Evolutionary conservation across 2,797 vertebrate genomes (phyloP).

Genomic region (Eulemur rubriventer): DNA sequence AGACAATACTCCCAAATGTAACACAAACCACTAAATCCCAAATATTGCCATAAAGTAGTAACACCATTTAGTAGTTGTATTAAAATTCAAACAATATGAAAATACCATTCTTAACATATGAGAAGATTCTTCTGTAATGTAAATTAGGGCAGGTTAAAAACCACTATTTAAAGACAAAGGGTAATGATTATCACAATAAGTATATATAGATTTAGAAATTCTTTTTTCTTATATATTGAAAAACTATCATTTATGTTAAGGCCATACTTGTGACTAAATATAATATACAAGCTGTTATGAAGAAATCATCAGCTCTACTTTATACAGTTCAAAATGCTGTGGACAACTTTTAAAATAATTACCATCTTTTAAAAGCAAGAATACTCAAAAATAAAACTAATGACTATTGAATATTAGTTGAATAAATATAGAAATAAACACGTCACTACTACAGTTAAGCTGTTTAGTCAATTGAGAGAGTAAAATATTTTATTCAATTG

Average conservation of each 20-base stretch:
- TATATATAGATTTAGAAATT: constrained; percentile 21
- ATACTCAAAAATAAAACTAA: background rate
- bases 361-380: constrained; percentile 6
- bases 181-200: background rate
- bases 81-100: background rate
- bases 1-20: background rate
- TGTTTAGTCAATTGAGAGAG: background rate
- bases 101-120: background rate
- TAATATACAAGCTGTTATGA: background rate
- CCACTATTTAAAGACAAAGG: background rate
- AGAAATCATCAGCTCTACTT: background rate
- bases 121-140: background rate
- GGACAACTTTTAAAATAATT: constrained; percentile 16
- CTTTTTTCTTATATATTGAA: background rate
- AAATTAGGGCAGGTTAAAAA: constrained; percentile 7
- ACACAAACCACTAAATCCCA: background rate
- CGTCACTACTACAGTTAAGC: background rate
- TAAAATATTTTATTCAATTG: background rate
- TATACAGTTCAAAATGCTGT: constrained; percentile 10
- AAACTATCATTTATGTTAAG: background rate
- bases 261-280: background rate
- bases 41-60: background rate
- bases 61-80: constrained; percentile 11
- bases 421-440: constrained; percentile 8
- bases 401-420: background rate